Percentiles rank a stretch among this genome's conserved stretches.
These are phyloP conservation scores for Syrrhaptes paradoxus DNA, from an alignment of 2,113 vertebrate species.

Conservation along the genomic window DNA sequence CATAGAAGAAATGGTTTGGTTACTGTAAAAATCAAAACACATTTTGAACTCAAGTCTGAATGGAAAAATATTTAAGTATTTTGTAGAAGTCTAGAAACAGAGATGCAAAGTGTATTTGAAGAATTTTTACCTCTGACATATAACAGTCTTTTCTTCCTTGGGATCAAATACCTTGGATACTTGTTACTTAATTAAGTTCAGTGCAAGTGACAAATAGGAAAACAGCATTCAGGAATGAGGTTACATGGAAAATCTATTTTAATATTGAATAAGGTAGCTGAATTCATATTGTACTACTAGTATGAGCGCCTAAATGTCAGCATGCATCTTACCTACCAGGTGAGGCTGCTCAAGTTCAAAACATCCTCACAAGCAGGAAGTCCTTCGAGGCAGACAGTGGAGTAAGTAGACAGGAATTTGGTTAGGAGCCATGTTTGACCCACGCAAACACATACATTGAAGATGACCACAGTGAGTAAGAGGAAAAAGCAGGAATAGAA, in stretches of 20 bases:
- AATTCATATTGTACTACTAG: not conserved
- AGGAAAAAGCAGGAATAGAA: not conserved
- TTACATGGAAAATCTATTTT: not conserved
- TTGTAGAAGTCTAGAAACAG: not conserved
- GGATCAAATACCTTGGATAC: not conserved
- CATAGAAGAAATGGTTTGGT: not conserved
- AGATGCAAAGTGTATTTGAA: not conserved
- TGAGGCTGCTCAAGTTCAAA: not conserved
- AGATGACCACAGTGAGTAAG: not conserved
- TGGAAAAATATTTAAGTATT: not conserved
- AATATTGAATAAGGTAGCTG: not conserved
- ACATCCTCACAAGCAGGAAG: not conserved
- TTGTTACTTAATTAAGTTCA: not conserved
- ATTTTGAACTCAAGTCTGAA: not conserved
- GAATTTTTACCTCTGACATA: not conserved
- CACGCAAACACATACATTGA: not conserved
- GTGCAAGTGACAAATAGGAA: not conserved
- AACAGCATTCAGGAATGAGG: not conserved
- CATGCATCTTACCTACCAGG: not conserved
- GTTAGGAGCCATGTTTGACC: accelerated
- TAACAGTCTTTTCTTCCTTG: not conserved
- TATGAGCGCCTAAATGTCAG: not conserved
- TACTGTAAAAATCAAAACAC: not conserved
- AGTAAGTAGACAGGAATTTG: not conserved
- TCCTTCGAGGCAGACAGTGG: accelerated